phyloP scores from a whole-genome alignment of 2,888 invertebrate species.

The Ophraella communa region DNA sequence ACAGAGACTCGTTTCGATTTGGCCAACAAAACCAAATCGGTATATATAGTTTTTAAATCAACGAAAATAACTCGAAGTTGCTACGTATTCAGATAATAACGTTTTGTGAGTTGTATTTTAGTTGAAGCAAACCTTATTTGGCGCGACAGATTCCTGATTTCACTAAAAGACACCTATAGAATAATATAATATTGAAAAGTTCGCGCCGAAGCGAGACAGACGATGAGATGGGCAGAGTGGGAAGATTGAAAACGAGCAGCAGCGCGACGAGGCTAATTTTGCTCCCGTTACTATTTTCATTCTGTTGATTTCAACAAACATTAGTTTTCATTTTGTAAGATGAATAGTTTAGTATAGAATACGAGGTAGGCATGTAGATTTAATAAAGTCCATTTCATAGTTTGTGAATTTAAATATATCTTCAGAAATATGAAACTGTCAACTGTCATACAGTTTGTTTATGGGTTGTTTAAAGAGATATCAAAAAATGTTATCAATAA shows the following conservation, averaged over 20 bases:
- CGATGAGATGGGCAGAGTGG: constrained; percentile 24
- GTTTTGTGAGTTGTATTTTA: constrained; percentile 10
- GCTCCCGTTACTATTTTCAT: constrained; percentile 26
- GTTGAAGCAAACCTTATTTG: constrained; percentile 34
- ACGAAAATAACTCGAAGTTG: constrained; percentile 20
- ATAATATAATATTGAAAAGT: constrained; percentile 30
- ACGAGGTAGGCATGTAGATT: background rate
- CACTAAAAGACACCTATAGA: constrained; percentile 34
- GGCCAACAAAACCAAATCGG: background rate
- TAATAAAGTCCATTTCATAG: too few species aligned
- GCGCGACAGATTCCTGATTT: constrained; percentile 38
- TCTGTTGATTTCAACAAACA: background rate
- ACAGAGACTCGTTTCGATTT: background rate
- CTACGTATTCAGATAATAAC: constrained; percentile 10
- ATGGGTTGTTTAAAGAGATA: too few species aligned
- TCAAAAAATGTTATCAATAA: too few species aligned
- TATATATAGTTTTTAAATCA: constrained; percentile 17
- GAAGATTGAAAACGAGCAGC: constrained; percentile 18
- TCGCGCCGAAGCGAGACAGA: constrained; percentile 31
- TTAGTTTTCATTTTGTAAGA: background rate
- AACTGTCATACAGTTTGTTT: too few species aligned
- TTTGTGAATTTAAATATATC: too few species aligned
- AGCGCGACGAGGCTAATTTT: constrained; percentile 13
- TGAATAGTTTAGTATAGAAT: background rate
- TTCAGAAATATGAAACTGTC: too few species aligned